Conservation (phyloP, 2,113 vertebrate genomes). For the Epinephelus fuscoguttatus region DNA sequence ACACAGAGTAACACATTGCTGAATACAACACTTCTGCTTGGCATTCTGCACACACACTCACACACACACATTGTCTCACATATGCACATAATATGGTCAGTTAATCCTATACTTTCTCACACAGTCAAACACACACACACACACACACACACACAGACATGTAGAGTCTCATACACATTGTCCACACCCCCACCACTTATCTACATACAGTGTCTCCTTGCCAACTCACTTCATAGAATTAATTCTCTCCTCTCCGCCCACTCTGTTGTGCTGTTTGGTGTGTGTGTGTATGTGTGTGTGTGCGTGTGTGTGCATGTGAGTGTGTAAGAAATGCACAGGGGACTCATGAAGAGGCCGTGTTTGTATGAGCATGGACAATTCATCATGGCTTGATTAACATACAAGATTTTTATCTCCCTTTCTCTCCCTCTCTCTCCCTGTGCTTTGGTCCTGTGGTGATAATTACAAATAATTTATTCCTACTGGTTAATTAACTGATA, state of each 20-base stretch:
- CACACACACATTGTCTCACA: neutral
- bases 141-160: neutral
- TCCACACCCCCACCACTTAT: constrained; percentile 57
- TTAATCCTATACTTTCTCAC: constrained; percentile 39
- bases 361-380: constrained; percentile 82
- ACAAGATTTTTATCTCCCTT: constrained; percentile 68
- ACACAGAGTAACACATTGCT: constrained; percentile 10
- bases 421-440: constrained; percentile 23
- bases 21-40: constrained; percentile 9
- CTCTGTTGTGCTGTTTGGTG: constrained; percentile 62
- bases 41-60: neutral
- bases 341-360: constrained; percentile 78
- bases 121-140: constrained; percentile 28
- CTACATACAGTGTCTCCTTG: constrained; percentile 68
- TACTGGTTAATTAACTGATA: constrained; percentile 73
- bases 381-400: constrained; percentile 86
- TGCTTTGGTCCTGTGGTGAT: constrained; percentile 66
- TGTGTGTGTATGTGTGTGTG: constrained; percentile 43
- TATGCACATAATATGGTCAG: constrained; percentile 26
- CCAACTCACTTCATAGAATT: constrained; percentile 80
- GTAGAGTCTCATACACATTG: neutral
- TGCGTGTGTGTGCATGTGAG: constrained; percentile 28
- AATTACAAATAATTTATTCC: constrained; percentile 81
- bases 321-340: constrained; percentile 71
- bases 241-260: constrained; percentile 77